Conservation (phyloP, 2,797 vertebrate species). For the Enteromius anoplus region DNA sequence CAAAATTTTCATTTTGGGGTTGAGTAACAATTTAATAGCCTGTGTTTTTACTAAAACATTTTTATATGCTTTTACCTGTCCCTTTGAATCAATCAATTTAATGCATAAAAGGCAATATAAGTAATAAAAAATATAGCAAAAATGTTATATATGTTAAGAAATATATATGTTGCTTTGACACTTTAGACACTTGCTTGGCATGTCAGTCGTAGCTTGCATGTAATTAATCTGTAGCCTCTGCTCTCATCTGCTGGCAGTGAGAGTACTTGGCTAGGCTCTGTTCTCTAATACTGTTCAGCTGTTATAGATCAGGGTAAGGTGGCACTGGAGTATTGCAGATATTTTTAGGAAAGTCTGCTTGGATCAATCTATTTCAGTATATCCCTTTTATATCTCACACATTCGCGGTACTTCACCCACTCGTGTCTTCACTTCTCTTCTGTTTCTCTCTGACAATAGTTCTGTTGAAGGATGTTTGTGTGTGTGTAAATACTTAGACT, state of each 20-base stretch:
- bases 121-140: background rate
- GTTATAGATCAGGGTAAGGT: slow-evolving; percentile 37
- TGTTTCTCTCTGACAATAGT: slow-evolving; percentile 21
- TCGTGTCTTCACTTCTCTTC: slow-evolving; percentile 3
- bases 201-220: slow-evolving; percentile 12
- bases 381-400: slow-evolving; percentile 14
- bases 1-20: background rate
- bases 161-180: background rate
- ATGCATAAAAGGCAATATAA: background rate
- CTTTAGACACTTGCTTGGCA: background rate
- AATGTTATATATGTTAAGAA: too few relatives aligned
- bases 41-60: too few relatives aligned
- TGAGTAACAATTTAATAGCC: too few relatives aligned
- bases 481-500: slow-evolving; percentile 43
- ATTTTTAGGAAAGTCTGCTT: slow-evolving; percentile 36
- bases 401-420: background rate
- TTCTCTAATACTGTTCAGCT: slow-evolving; percentile 35
- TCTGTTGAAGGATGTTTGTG: background rate
- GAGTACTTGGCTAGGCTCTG: slow-evolving; percentile 11
- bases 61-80: background rate
- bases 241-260: slow-evolving; percentile 15
- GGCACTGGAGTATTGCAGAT: slow-evolving; percentile 31
- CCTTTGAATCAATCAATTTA: background rate
- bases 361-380: slow-evolving; percentile 31
- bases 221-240: slow-evolving; percentile 9